Base-by-base conservation (phyloP, 2,797 vertebrate genomes). In the Sebastes hubbsi region DNA sequence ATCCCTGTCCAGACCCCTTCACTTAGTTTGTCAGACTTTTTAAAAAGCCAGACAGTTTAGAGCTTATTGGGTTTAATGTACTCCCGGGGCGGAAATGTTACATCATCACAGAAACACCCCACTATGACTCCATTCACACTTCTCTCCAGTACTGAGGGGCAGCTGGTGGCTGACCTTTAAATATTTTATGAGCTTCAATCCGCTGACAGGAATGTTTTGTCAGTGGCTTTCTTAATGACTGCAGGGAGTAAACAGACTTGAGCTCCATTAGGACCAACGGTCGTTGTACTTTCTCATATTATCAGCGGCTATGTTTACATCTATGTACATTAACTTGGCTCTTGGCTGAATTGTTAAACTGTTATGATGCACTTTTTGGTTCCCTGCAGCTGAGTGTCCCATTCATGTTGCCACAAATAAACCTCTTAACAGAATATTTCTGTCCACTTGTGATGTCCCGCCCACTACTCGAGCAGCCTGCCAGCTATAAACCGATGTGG, bases 181-280 rank as follows among this genome's bases (percentile, higher is more conserved):
- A 87, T 85, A 64, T 86, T 88, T 80, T 2, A 82, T 73, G 74
- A 82, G 75, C 5, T 38, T 56, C 29, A 20, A 54, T 80, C 76
- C 77, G 54, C 34, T 29, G 73, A 59, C 82, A 54, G 67, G 20
- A 68, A 58, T n/a, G 46, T 49, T 49, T 56, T 34, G 58, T 81
- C 65, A 38, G 62, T 30, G 60, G 18, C 66, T 73, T 32, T 60
- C 22, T 63, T 55, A 32, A 78, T 62, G 58, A 25, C 68, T 36
- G 6, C 38, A 30, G 58, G 27, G 42, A 36, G 58, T 77, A 75
- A 82, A 83, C 59, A 52, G 2, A 25, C 8, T 46, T 0, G 3
- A 49, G 24, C 82, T 69, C 54, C 32, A 13, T 36, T 6, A 49
- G 67, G 25, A 67, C 54, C 54, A 20, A 6, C 6, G 1, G 9